Base-by-base conservation (phyloP, 2,888 invertebrate species). In the Rosalia funebris region DNA sequence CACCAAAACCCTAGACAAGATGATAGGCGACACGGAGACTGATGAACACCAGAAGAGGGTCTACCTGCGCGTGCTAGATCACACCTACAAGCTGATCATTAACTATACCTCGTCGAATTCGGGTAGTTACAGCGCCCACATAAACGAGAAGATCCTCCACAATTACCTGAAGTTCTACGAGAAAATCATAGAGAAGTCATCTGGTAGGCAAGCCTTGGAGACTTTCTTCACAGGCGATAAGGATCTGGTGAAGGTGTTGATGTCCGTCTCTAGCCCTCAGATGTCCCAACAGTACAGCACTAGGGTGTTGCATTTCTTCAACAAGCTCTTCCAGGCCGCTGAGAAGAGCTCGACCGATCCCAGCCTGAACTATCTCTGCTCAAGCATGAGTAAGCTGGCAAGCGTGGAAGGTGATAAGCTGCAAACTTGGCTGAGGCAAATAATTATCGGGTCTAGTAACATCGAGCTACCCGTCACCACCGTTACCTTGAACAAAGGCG, bases 131-230 rank as follows among this genome's bases (percentile, higher is more conserved):
- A 74, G 72, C 46, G 68, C 72, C 1, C 69, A 76, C 37, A 75
- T 90, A 10, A 86, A 88, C 72, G 89, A 89, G 69, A 86, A 86
- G 66, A 85, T 87, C 45, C 76, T 88, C 37, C 86, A 87, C 62
- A 87, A 88, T 64, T 87, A 92, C 82, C 84, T 94, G 15, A 91
- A 90, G 71, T 95, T 94, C 74, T 91, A 96, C 88, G 94, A 95
- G 77, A 89, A 89, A 73, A 88, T 95, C 66, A 79, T 96, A 15
- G 95, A 95, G 53, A 92, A 92, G 63, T 86, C 91, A 0, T 87
- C 91, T 0, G 95, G 95, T 0, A 86, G 91, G 63, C 87, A 89
- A 71, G 95, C 96, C 0, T 87, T 95, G 73, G 91, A 93, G 72
- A 86, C 87, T 57, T 94, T 95, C 74, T 95, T 95, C 75, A 87